phyloP scores from a whole-genome alignment of 2,797 vertebrate species.

The Enteromius mattozi region DNA sequence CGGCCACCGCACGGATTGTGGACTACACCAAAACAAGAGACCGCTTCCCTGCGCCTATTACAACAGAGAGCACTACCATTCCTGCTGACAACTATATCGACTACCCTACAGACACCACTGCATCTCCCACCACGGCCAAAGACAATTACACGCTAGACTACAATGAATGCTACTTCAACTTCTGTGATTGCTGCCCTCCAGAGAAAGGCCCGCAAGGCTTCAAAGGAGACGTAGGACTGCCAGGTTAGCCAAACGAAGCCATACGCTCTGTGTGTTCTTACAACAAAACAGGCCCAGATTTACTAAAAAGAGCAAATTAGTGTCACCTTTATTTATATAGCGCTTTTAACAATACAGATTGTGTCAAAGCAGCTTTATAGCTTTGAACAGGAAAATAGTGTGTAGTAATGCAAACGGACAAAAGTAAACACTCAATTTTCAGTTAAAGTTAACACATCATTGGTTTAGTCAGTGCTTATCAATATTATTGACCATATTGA shows the following conservation, averaged over 20 bases:
- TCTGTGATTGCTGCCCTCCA: conserved; percentile 92
- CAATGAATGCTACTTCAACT: conserved; percentile 91
- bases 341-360: too few species aligned
- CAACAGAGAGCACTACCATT: conserved; percentile 68
- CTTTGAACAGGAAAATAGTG: too few species aligned
- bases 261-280: not conserved
- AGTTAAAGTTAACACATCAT: too few species aligned
- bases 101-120: conserved; percentile 66
- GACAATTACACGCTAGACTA: conserved; percentile 91
- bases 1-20: conserved; percentile 65
- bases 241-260: conserved; percentile 78
- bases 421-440: too few species aligned
- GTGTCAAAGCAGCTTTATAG: too few species aligned
- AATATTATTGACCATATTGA: too few species aligned
- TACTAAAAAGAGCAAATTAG: not conserved
- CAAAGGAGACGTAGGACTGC: conserved; percentile 81
- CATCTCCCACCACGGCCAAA: conserved; percentile 68
- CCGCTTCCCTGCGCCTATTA: conserved; percentile 60
- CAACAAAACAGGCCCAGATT: not conserved
- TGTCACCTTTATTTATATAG: too few species aligned
- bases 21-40: conserved; percentile 63
- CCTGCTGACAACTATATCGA: conserved; percentile 63
- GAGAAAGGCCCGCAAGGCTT: conserved; percentile 81
- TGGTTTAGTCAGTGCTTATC: too few species aligned
- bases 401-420: too few species aligned